Percentiles rank a stretch among this genome's conserved stretches.
Conservation (phyloP, 2,113 vertebrate genomes). For the Syrrhaptes paradoxus region DNA sequence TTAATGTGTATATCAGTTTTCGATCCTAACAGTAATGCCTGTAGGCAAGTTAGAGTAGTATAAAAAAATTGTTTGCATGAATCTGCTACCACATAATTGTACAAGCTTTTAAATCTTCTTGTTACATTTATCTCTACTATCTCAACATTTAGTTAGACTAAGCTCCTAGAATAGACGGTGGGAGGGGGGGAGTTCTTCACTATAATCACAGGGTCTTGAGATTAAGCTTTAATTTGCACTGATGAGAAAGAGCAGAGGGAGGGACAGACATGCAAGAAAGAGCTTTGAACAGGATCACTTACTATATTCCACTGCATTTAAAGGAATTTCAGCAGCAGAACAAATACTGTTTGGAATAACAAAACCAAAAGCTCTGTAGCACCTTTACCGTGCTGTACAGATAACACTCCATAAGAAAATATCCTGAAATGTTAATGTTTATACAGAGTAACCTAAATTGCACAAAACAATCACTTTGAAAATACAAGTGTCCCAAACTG, state of each 20-base stretch:
- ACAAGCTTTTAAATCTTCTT: not conserved
- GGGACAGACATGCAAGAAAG: not conserved
- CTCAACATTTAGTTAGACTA: not conserved
- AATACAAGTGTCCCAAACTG: not conserved
- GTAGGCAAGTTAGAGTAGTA: not conserved
- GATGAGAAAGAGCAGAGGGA: not conserved
- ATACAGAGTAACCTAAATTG: not conserved
- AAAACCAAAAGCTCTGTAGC: not conserved
- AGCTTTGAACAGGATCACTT: not conserved
- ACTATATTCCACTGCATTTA: not conserved
- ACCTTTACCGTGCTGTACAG: not conserved
- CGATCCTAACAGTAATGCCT: not conserved
- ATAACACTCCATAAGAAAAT: not conserved
- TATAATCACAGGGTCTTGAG: not conserved
- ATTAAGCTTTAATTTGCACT: slow-evolving; percentile 35
- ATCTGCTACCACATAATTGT: not conserved
- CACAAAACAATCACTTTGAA: not conserved
- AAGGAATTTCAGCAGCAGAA: not conserved
- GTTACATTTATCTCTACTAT: not conserved
- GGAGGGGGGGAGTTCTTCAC: not conserved
- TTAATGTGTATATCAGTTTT: not conserved
- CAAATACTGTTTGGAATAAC: not conserved
- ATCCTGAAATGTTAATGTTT: not conserved
- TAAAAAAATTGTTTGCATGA: not conserved
- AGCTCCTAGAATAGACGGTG: not conserved